A percentile compares a stretch with the other conserved stretches of the same genome.
phyloP scores from a whole-genome alignment of 1,140 invertebrate genomes.

The Argopecten irradians region DNA sequence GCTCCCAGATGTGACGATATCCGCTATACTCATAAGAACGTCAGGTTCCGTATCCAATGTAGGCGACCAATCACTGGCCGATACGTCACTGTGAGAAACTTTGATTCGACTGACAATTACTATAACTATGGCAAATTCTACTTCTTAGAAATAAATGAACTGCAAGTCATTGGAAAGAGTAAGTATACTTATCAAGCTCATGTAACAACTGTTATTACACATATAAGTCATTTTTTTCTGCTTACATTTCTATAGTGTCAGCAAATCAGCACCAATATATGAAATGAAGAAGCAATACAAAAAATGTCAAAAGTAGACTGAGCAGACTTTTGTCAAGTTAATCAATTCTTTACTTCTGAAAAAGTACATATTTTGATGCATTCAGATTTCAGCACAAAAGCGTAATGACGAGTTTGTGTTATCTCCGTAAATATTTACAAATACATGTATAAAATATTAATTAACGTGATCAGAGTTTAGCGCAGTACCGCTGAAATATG shows the following conservation, averaged over 20 bases:
- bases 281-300: neutral
- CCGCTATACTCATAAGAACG: slow-evolving; percentile 13
- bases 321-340: neutral
- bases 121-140: neutral
- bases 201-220: neutral
- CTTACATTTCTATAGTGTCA: neutral
- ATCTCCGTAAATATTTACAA: too few relatives aligned
- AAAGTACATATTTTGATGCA: too few relatives aligned
- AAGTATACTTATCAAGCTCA: neutral
- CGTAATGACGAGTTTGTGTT: too few relatives aligned
- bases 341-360: neutral
- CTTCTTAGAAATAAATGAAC: slow-evolving; percentile 28
- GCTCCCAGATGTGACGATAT: slow-evolving; percentile 43
- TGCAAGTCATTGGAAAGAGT: slow-evolving; percentile 34
- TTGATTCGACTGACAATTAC: slow-evolving; percentile 36
- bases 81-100: slow-evolving; percentile 41
- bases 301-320: neutral
- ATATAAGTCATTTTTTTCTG: neutral
- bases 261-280: neutral
- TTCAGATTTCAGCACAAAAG: too few relatives aligned
- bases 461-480: too few relatives aligned
- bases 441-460: too few relatives aligned
- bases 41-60: slow-evolving; percentile 38
- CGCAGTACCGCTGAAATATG: too few relatives aligned
- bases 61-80: slow-evolving; percentile 39